Evolutionary conservation across 2,888 invertebrate genomes (phyloP), one percentile per base, ranked within the genome.

Genomic region (Gryllus longicercus): DNA sequence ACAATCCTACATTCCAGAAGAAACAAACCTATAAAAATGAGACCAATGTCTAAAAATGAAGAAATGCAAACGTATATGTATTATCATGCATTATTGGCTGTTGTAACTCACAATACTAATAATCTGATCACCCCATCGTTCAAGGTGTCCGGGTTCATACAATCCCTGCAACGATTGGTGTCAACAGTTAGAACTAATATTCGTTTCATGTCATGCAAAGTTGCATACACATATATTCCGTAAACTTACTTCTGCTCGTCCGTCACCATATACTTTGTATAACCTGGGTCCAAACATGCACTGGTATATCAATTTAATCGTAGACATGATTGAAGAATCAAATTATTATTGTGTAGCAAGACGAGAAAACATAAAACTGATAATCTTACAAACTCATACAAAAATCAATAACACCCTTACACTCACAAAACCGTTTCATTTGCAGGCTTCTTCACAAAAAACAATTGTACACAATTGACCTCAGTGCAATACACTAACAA

Each of bases 111-210:
- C 93, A 74, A 91, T 89, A 83, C 91, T 89, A 63, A 95, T 90
- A 38, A 94, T 88, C 86, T 92, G 92, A 84, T 95, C 93, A 51
- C 94, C 92, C 90, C 92, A 92, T 87, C 90, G 91, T 86, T 95
- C 95, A 81, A 92, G 85, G 75, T 88, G 88, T 79, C 89, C 88
- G n/a, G 94, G 91, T 84, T 92, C 90, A 84, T 95, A 95, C 82
- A 91, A 85, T 83, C 89, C 91, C 92, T 92, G 85, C 83, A 88
- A 88, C n/a, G 8, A 79, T 79, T 77, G 49, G 38, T 18, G 78
- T 77, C 75, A 38, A 38, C 25, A 3, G 25, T 38, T 8, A 38
- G 38, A 38, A 38, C 38, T 38, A 38, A 38, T 38, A 38, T 38
- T 38, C 38, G 8, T 38, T 38, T 38, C 38, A 38, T 38, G 38